Conservation (phyloP, 2,113 vertebrate species). For the Ictalurus punctatus region DNA sequence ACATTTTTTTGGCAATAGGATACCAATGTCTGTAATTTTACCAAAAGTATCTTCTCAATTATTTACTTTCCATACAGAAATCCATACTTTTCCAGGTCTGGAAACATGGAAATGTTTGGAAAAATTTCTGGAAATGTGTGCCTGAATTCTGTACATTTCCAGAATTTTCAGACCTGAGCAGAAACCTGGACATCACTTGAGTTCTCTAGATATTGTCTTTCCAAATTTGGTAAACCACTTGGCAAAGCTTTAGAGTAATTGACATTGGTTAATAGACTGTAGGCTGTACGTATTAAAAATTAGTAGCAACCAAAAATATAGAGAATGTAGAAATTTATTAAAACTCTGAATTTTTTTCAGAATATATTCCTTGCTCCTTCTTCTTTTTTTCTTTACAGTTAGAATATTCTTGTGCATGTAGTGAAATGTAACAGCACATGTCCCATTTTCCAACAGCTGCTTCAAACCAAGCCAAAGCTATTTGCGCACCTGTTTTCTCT, state of each 20-base stretch:
- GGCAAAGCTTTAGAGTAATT: background rate
- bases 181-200: background rate
- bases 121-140: background rate
- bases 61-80: too few relatives aligned
- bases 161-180: background rate
- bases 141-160: background rate
- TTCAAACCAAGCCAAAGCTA: conserved; percentile 35
- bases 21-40: background rate
- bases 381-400: background rate
- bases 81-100: background rate
- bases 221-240: background rate
- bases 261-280: background rate
- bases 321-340: background rate
- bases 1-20: background rate
- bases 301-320: background rate
- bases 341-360: background rate
- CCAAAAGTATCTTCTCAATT: background rate
- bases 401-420: background rate
- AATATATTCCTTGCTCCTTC: background rate
- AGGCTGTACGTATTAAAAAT: background rate
- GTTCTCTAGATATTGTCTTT: background rate
- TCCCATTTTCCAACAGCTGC: conserved; percentile 13
- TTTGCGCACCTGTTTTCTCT: conserved; percentile 47
- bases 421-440: conserved; percentile 11
- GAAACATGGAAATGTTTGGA: background rate